These are phyloP conservation scores for Cryptotermes secundus DNA, from an alignment of 1,140 invertebrate species.

Conservation along the genomic window DNA sequence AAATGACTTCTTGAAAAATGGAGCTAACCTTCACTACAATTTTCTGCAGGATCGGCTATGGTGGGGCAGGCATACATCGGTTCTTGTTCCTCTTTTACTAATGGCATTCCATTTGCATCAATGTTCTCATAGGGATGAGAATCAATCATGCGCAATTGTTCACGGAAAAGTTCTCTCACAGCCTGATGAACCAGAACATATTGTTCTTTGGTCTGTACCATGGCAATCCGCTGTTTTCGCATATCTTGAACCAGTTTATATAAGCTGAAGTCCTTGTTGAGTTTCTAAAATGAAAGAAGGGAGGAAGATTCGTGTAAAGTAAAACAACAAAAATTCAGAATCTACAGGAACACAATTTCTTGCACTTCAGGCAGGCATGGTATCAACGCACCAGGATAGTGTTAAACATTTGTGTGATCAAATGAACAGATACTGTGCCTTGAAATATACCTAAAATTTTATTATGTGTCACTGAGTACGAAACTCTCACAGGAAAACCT, in stretches of 20 bases:
- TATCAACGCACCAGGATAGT: neutral
- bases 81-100: constrained; percentile 42
- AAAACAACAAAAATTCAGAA: no score
- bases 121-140: constrained; percentile 61
- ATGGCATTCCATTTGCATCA: constrained; percentile 50
- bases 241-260: constrained; percentile 58
- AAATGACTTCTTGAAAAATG: neutral
- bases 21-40: constrained; percentile 17
- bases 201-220: constrained; percentile 62
- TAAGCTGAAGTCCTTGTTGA: constrained; percentile 57
- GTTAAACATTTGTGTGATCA: no score
- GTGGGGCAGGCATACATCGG: constrained; percentile 41
- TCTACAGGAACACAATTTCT: neutral
- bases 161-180: constrained; percentile 55
- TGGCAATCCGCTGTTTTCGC: constrained; percentile 60
- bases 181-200: constrained; percentile 57
- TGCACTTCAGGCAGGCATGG: neutral
- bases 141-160: constrained; percentile 57
- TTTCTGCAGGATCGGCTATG: neutral
- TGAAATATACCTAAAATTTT: no score
- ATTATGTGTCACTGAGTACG: no score
- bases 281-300: constrained; percentile 49
- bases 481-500: no score
- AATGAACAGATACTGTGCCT: no score
- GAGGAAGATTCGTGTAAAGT: neutral